These are phyloP conservation scores for Microdon myrmicae DNA, from an alignment of 2,888 invertebrate genomes.

Conservation along the genomic window DNA sequence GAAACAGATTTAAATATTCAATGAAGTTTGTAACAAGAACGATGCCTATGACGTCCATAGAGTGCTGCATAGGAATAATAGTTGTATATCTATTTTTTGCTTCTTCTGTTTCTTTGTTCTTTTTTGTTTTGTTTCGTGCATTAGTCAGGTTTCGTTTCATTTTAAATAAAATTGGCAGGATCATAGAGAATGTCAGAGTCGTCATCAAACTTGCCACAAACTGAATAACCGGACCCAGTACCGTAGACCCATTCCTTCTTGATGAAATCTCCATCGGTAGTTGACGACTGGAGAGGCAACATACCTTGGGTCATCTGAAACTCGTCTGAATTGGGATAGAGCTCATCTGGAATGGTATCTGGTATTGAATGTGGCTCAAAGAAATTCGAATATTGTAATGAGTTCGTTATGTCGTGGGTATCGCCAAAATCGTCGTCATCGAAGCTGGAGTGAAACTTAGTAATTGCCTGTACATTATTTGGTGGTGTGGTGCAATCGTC, in stretches of 20 bases:
- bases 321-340: slow-evolving; percentile 65
- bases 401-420: slow-evolving; percentile 63
- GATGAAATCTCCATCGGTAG: slow-evolving; percentile 65
- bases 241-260: slow-evolving; percentile 66
- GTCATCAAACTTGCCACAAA: slow-evolving; percentile 65
- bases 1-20: no score
- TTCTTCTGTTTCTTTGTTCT: no score
- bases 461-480: slow-evolving; percentile 65
- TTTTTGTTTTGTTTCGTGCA: no score
- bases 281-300: slow-evolving; percentile 63
- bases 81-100: no score
- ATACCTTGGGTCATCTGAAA: slow-evolving; percentile 65
- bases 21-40: no score
- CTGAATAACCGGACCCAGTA: slow-evolving; percentile 62
- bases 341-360: slow-evolving; percentile 64
- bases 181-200: slow-evolving; percentile 65
- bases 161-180: slow-evolving; percentile 65
- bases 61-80: no score
- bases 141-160: no score
- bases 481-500: slow-evolving; percentile 63
- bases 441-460: slow-evolving; percentile 65
- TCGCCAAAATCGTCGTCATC: slow-evolving; percentile 65
- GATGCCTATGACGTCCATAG: no score
- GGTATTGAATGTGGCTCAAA: slow-evolving; percentile 66
- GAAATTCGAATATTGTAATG: slow-evolving; percentile 64